Evolutionary conservation across 1,140 invertebrate species (phyloP), one percentile per base, ranked within the genome.

Genomic region (Pogonomyrmex barbatus): DNA sequence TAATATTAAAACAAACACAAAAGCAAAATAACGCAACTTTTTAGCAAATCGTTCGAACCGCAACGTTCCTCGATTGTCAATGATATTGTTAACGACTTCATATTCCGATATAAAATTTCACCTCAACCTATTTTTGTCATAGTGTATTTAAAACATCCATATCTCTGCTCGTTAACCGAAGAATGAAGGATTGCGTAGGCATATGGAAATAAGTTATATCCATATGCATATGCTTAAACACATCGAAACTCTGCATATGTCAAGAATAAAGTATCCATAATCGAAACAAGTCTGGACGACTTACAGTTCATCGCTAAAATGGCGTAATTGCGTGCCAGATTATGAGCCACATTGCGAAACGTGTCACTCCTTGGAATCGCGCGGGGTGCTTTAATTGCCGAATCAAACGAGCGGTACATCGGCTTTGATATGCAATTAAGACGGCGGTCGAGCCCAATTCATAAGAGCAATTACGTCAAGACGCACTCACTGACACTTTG

Each of bases 381-480:
- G 65, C 52, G 6, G 45, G 17, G 76, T n/a, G 54, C 14, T 73
- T 83, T 84, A 88, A 88, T 88, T 88, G 45, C 52, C 24, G 5
- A 81, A 58, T 36, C 33, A 71, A 62, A 79, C 60, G 70, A 39
- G 39, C 36, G 36, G 17, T 17, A 30, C 12, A 68, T 52, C 10
- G 17, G n/a, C 54, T 60, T 39, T 76, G 47, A 52, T 47, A n/a
- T n/a, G 77, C 83, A 90, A 92, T 91, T 92, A 90, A 75, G 86
- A 82, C 60, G 86, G 88, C 86, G 90, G 84, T 83, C 76, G 60
- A 54, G 67, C 79, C 88, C 82, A 88, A 90, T 93, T 90, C 73
- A 33, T 33, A 67, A 81, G 67, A 86, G 78, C 83, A 90, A 86
- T 92, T 90, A 86, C 58, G 91, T 90, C 77, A 89, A 77, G 85